These are phyloP conservation scores for Chinchilla lanigera DNA, from an alignment of 2,113 vertebrate genomes.

Conservation along the genomic window DNA sequence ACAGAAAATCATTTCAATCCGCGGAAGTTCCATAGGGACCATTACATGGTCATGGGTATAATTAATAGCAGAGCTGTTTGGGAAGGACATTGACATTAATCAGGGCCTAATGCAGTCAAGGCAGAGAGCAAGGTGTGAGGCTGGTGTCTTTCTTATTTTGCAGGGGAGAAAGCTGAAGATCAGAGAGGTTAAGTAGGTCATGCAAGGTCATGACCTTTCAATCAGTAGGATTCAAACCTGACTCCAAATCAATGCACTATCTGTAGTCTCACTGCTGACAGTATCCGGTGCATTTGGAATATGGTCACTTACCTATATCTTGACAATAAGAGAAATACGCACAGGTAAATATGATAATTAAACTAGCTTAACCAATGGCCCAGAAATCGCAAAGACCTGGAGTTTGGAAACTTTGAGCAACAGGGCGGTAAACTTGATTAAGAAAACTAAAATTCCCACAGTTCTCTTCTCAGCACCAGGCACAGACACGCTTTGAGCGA, in stretches of 20 bases:
- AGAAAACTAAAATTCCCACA: not conserved
- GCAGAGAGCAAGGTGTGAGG: not conserved
- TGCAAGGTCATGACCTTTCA: not conserved
- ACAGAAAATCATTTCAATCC: constrained; percentile 44
- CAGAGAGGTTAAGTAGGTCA: not conserved
- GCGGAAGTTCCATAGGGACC: constrained; percentile 11
- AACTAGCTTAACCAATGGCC: not conserved
- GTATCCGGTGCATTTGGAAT: not conserved
- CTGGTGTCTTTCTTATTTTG: not conserved
- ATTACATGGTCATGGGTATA: not conserved
- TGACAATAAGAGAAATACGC: constrained; percentile 61
- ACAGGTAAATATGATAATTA: not conserved
- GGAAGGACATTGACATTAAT: not conserved
- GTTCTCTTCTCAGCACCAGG: not conserved
- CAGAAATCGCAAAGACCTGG: not conserved
- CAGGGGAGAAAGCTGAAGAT: not conserved
- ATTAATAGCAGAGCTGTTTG: constrained; percentile 44
- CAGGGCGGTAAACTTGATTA: not conserved
- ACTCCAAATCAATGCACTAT: not conserved
- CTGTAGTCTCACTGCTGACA: not conserved
- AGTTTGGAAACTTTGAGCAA: constrained; percentile 13
- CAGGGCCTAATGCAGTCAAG: not conserved
- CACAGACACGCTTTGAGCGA: not conserved
- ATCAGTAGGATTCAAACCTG: not conserved
- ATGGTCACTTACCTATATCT: not conserved